Evolutionary conservation across 2,113 vertebrate genomes (phyloP).

Genomic region (Paedocypris sp.): DNA sequence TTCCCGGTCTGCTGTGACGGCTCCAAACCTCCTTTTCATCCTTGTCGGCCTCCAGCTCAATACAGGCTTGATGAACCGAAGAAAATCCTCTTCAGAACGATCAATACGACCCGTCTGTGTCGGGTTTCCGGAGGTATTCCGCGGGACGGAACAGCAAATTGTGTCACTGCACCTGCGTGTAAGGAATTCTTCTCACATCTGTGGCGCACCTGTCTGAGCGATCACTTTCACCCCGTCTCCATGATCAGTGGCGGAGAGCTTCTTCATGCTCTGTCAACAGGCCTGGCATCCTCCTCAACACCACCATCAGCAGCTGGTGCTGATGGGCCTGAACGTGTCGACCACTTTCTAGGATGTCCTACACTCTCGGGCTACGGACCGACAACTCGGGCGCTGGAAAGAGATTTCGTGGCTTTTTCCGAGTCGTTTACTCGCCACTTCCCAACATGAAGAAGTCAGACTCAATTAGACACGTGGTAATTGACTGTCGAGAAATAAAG

Average conservation of each 20-base stretch:
- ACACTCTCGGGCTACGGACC: too few relatives aligned
- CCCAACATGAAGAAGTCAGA: too few relatives aligned
- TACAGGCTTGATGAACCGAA: neutral
- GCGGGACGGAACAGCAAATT: neutral
- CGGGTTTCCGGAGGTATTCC: neutral
- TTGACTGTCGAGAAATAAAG: too few relatives aligned
- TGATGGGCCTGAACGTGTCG: conserved; percentile 5
- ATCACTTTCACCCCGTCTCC: conserved; percentile 11
- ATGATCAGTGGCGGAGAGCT: neutral
- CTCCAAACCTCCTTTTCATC: conserved; percentile 1
- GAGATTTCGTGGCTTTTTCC: too few relatives aligned
- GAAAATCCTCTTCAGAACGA: conserved; percentile 5
- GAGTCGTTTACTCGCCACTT: too few relatives aligned
- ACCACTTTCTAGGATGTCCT: too few relatives aligned
- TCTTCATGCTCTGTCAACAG: conserved; percentile 9
- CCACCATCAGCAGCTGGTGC: neutral
- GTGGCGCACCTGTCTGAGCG: conserved; percentile 4
- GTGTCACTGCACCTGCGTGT: neutral
- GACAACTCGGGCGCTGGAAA: too few relatives aligned
- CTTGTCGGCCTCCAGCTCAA: neutral
- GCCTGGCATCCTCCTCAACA: conserved; percentile 17
- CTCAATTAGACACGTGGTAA: too few relatives aligned
- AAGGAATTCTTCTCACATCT: neutral
- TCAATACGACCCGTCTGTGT: neutral
- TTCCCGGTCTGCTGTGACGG: neutral